Conservation (phyloP, 2,113 vertebrate species). For the Gambusia holbrooki region DNA sequence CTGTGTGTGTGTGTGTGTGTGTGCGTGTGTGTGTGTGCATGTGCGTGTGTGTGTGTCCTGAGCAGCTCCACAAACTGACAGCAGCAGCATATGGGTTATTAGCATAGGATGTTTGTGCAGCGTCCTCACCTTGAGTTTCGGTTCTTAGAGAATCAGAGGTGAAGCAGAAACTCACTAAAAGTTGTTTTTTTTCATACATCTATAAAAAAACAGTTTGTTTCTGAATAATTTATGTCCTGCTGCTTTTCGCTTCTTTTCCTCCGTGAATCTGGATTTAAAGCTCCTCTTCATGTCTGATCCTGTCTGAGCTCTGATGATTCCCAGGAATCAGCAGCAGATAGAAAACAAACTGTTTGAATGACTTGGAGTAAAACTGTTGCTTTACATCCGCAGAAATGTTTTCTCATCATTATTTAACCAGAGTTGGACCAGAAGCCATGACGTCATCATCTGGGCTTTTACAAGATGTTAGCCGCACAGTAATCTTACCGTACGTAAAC, state of each 20-base stretch:
- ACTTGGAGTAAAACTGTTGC: too few relatives aligned
- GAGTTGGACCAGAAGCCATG: too few relatives aligned
- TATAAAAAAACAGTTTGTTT: constrained; percentile 50
- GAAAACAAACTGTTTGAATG: too few relatives aligned
- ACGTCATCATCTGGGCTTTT: too few relatives aligned
- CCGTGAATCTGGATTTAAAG: constrained; percentile 8
- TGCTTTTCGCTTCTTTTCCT: constrained; percentile 27
- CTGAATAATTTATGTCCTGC: constrained; percentile 67
- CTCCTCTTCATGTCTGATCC: not conserved
- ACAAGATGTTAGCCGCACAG: too few relatives aligned
- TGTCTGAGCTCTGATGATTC: too few relatives aligned
- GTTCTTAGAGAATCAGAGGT: not conserved
- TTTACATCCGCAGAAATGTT: too few relatives aligned
- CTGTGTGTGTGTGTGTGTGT: too few relatives aligned
- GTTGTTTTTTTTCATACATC: constrained; percentile 34
- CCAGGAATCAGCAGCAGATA: too few relatives aligned
- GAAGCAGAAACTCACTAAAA: constrained; percentile 30
- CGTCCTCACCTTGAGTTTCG: constrained; percentile 51
- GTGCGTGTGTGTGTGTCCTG: not conserved
- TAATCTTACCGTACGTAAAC: too few relatives aligned
- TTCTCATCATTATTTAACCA: too few relatives aligned
- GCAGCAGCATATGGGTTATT: constrained; percentile 62
- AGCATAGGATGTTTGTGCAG: constrained; percentile 43
- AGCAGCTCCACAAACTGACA: constrained; percentile 30
- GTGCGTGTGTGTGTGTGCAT: too few relatives aligned